Percentiles rank a stretch among this genome's conserved stretches.
Conservation (phyloP, 2,797 vertebrate species). For the Lithobates sylvaticus region DNA sequence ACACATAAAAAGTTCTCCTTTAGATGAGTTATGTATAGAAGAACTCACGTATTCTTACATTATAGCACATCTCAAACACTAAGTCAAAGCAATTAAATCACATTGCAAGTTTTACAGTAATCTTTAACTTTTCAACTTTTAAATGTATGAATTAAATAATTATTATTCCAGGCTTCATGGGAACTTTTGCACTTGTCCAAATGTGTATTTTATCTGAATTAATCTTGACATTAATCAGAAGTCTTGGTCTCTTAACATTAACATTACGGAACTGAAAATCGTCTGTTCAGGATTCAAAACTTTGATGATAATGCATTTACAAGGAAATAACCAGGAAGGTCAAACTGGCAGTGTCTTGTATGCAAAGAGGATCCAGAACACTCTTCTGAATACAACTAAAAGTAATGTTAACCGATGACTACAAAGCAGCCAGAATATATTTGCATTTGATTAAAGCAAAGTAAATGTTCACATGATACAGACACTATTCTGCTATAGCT, state of each 20-base stretch:
- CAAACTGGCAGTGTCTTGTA: slow-evolving; percentile 65
- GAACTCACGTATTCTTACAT: slow-evolving; percentile 5
- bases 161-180: slow-evolving; percentile 64
- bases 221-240: slow-evolving; percentile 68
- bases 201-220: slow-evolving; percentile 65
- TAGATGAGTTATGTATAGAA: slow-evolving; percentile 19
- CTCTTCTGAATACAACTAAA: slow-evolving; percentile 70
- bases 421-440: slow-evolving; percentile 72
- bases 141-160: slow-evolving; percentile 52
- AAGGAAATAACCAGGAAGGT: slow-evolving; percentile 72
- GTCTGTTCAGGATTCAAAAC: slow-evolving; percentile 63
- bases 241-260: slow-evolving; percentile 67
- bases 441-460: slow-evolving; percentile 71
- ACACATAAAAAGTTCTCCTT: slow-evolving; percentile 26
- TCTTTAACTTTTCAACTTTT: slow-evolving; percentile 55
- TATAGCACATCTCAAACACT: slow-evolving; percentile 18
- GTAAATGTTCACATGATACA: slow-evolving; percentile 39
- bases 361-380: slow-evolving; percentile 69
- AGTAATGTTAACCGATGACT: slow-evolving; percentile 70
- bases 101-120: slow-evolving; percentile 48
- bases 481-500: slow-evolving; percentile 8
- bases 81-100: slow-evolving; percentile 47
- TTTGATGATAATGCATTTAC: slow-evolving; percentile 67
- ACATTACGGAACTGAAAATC: slow-evolving; percentile 70
- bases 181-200: slow-evolving; percentile 63